Conservation (phyloP, 2,797 vertebrate genomes). For the Acanthurus tractus region DNA sequence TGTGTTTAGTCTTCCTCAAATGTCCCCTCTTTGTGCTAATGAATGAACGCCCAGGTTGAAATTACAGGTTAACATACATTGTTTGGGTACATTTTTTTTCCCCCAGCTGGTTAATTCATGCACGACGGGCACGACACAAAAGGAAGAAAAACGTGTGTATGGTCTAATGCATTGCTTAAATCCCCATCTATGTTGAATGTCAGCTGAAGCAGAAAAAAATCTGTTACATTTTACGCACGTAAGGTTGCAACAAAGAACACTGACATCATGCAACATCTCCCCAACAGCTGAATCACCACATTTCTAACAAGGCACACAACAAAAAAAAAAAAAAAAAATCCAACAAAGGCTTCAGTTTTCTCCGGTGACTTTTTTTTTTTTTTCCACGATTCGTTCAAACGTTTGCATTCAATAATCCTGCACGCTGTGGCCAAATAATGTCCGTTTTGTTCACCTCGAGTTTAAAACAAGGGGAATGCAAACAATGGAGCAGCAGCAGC, state of each 20-base stretch:
- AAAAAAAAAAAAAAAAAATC: constrained; percentile 5
- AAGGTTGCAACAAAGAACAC: constrained; percentile 85
- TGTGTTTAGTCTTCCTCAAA: constrained; percentile 53
- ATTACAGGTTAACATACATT: constrained; percentile 71
- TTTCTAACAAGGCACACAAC: constrained; percentile 46
- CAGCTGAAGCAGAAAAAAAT: constrained; percentile 53
- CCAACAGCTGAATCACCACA: constrained; percentile 78
- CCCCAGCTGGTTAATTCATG: constrained; percentile 30
- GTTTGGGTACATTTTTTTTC: constrained; percentile 52
- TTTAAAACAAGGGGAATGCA: constrained; percentile 73
- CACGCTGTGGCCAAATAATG: not conserved
- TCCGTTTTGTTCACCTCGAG: constrained; percentile 33
- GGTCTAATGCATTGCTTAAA: constrained; percentile 34
- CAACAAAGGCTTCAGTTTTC: constrained; percentile 35
- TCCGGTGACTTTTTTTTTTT: not conserved
- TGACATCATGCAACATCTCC: constrained; percentile 83
- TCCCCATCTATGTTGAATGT: constrained; percentile 51
- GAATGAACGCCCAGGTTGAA: constrained; percentile 74
- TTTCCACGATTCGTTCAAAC: constrained; percentile 17
- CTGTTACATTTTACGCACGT: constrained; percentile 79
- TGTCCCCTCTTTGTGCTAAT: constrained; percentile 72
- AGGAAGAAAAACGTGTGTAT: constrained; percentile 41
- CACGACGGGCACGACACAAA: constrained; percentile 44
- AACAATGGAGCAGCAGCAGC: constrained; percentile 84
- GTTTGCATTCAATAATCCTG: not conserved